Percentiles rank a stretch among this genome's conserved stretches.
Conservation (phyloP, 1,140 invertebrate genomes). For the Musca vetustissima region DNA sequence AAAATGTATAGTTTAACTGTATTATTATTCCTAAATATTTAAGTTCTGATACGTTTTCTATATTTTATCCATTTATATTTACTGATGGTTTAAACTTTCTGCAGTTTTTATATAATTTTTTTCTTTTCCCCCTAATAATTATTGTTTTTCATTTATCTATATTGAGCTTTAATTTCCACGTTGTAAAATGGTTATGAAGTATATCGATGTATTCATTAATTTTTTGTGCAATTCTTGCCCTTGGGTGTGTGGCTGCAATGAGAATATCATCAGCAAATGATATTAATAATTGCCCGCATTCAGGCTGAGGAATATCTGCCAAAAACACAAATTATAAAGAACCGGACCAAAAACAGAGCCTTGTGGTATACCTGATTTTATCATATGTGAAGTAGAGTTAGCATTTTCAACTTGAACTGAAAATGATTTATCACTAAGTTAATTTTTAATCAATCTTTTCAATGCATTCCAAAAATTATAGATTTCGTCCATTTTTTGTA, state of each 20-base stretch:
- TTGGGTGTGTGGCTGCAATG: no score
- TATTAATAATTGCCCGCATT: background rate
- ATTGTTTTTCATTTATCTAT: background rate
- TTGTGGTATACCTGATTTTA: background rate
- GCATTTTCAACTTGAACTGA: no score
- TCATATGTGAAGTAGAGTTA: background rate
- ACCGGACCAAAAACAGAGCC: conserved; percentile 4
- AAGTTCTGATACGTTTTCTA: background rate
- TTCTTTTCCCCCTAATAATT: background rate
- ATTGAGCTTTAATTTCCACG: conserved; percentile 8
- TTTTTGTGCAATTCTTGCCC: background rate
- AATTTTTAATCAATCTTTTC: background rate
- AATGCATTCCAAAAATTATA: background rate
- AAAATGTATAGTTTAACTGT: background rate
- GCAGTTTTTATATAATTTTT: background rate
- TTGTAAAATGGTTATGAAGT: background rate
- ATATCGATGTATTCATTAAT: conserved; percentile 1
- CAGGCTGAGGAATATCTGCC: background rate
- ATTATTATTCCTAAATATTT: conserved; percentile 5
- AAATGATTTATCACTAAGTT: background rate
- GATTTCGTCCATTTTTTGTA: background rate
- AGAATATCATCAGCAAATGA: conserved; percentile 10
- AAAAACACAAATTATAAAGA: background rate
- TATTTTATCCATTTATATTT: no score
- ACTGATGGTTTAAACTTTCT: no score